Base-by-base conservation (phyloP, 2,888 invertebrate species). In the Drosophila buzzatii region DNA sequence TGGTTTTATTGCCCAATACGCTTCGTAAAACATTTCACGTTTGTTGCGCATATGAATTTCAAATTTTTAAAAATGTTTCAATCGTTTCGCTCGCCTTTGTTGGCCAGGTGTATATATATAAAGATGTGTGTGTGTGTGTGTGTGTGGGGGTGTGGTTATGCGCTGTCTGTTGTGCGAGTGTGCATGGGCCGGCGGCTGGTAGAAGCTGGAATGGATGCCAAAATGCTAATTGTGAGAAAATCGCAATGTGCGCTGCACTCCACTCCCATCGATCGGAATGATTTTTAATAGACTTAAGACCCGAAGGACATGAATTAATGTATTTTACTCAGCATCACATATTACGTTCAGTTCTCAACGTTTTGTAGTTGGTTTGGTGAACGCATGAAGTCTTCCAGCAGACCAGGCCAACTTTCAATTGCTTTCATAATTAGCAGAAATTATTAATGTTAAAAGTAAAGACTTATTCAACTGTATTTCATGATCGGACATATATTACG, bases 161-260 rank as follows among this genome's bases (percentile, higher is more conserved):
- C 16, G 27, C 4, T 27, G 47, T 27, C 47, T 47, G 45, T 27
- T 27, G 47, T 9, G 27, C 9, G 23, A 9, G 47, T 74, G 47
- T 62, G 52, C 59, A 23, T 5, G 49, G 41, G 31, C 70, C 65
- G 52, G 60, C 47, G 71, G 79, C 78, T 57, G 58, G 3, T 27
- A 9, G 45, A 49, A 31, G 31, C 45, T 64, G 53, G 18, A 37
- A 42, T 51, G 63, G 45, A 70, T 73, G 57, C 73, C 57, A 81
- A 88, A 90, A 89, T 89, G 90, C 90, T 89, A 90, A 89, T 90
- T 90, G 89, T 90, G 91, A 82, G 89, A 89, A 89, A 88, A 83
- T 74, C 81, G 79, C 83, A 89, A 89, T 81, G 75, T 89, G 89
- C 68, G 60, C 70, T 63, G 61, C 62, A 64, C 52, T 60, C 68